Evolutionary conservation across 2,113 vertebrate genomes (phyloP).

Genomic region (Gavia stellata): DNA sequence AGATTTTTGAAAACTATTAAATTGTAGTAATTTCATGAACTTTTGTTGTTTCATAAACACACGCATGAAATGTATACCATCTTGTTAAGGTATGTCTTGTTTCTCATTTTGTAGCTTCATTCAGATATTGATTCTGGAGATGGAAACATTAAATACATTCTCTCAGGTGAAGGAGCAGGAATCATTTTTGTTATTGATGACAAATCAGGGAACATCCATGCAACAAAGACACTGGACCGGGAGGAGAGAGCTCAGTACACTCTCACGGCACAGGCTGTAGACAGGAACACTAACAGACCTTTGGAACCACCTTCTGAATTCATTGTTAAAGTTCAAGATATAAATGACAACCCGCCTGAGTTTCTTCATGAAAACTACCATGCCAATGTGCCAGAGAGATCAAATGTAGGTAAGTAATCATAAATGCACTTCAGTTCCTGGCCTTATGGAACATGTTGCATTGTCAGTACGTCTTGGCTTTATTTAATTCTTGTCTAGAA

Average conservation of each 20-base stretch:
- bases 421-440: neutral
- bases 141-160: conserved; percentile 97
- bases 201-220: conserved; percentile 98
- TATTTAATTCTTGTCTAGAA: neutral
- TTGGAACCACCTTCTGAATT: conserved; percentile 96
- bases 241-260: conserved; percentile 98
- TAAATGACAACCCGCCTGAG: conserved; percentile 96
- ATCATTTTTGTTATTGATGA: conserved; percentile 99
- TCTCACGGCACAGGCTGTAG: conserved; percentile 93
- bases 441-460: neutral
- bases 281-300: conserved; percentile 89
- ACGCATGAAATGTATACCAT: neutral
- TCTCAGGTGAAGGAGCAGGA: conserved; percentile 96
- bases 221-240: conserved; percentile 95
- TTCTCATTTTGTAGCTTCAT: conserved; percentile 84
- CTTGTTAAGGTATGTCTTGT: neutral
- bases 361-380: conserved; percentile 95
- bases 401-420: conserved; percentile 91
- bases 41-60: neutral
- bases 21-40: neutral
- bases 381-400: conserved; percentile 95
- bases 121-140: conserved; percentile 93
- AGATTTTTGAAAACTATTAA: neutral
- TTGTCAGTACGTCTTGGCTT: neutral
- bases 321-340: conserved; percentile 99